Base-by-base conservation (phyloP, 2,113 vertebrate genomes). In the Terrapene triunguis region DNA sequence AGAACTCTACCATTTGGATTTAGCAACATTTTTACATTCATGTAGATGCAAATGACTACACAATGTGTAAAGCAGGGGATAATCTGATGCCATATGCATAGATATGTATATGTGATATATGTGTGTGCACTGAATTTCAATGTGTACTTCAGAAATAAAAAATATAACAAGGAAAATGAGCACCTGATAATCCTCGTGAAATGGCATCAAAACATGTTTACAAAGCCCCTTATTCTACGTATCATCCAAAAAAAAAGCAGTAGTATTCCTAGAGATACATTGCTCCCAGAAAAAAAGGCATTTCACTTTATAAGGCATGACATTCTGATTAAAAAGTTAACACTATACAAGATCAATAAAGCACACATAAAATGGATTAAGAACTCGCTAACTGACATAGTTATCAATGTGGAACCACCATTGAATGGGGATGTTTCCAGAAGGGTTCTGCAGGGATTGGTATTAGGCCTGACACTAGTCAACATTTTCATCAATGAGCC, bases 61-160 rank as follows among this genome's bases (percentile, higher is more conserved):
- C 8, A 54, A 22, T 2, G 79, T 1, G 0, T 38, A 74, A 21
- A 5, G 6, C 12, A 91, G 54, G 24, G 54, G 82, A 53, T 83
- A 86, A 84, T 27, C 29, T 35, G 29, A 5, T 35, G 6, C 29
- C 29, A 35, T 90, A 89, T 21, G 85, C 0, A 0, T 29, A 84
- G 24, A 76, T 2, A 2, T 53, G 1, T 59, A 5, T 65, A 92
- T 91, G n/a, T 74, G 24, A 57, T 13, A 82, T 19, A 47, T 69
- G 1, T 50, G 38, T 27, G 21, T 86, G 29, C 74, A 89, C 22
- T 8, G 0, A 38, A 13, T 78, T 95, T 84, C 80, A 79, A 79
- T 5, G 59, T 3, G 5, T 1, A 57, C 0, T 0, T 54, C 22
- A 89, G n/a, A 89, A 91, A 78, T 93, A 17, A 88, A 35, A 84